Evolutionary conservation across 2,888 invertebrate genomes (phyloP), one percentile per base, ranked within the genome.

Genomic region (Lissocephala sabroskyi): DNA sequence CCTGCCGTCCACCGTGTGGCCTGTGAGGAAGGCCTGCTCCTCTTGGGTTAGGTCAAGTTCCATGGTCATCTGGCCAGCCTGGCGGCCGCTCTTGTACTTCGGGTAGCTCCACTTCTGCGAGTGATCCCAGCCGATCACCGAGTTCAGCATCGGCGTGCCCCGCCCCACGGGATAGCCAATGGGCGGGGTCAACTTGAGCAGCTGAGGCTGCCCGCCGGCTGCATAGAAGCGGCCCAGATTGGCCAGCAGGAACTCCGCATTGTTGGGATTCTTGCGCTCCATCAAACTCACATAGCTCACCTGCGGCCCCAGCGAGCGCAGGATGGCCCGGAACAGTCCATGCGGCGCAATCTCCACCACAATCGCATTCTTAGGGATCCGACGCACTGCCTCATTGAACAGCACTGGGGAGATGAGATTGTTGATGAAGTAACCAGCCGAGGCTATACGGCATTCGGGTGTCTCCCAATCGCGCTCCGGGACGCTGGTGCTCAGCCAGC

Each of bases 291-390:
- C 88, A 83, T 94, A 93, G 49, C 90, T 88, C 45, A 91, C 90
- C 6, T 90, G 90, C 45, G 89, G 79, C 1, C 90, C 88, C 4
- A 96, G 86, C 2, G 95, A 92, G 62, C 98, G 89, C 80, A 99
- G 87, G 76, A 99, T 93, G 28, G 97, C 94, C 85, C 97, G 97
- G 65, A 99, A 89, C 58, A 98, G 88, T 75, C 94, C 93, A 84
- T 97, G 97, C 11, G 98, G 98, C 4, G 98, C 97, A 71, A 98
- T 87, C 86, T 99, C 98, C 75, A 99, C 88, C 60, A 93, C 89
- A 56, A 98, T 86, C 1, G 98, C 96, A 81, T 94, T 92, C 59
- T 88, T 89, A 4, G 98, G 99, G 41, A 98, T 88, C 79, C 92
- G 90, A 57, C 88, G 85, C 56, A 97, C 80, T 3, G 94, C 97